Conservation (phyloP, 2,797 vertebrate genomes). For the Esox masquinongy region DNA sequence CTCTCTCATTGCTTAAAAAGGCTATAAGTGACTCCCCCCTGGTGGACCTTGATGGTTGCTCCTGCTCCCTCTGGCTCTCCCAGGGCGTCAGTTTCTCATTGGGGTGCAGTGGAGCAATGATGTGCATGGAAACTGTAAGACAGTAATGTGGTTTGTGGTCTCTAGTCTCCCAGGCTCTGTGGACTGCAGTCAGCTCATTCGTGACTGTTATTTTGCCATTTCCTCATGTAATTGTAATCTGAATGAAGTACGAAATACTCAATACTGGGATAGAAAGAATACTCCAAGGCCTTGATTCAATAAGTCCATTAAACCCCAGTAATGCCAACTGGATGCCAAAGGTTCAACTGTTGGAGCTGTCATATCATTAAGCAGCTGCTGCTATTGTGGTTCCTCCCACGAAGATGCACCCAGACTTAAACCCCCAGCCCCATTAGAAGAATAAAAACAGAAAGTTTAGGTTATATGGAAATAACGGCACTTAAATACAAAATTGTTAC, state of each 20-base stretch:
- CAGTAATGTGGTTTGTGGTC: slow-evolving; percentile 41
- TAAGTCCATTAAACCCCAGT: too few species aligned
- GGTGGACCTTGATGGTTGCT: slow-evolving; percentile 38
- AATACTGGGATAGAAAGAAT: neutral
- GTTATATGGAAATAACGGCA: too few species aligned
- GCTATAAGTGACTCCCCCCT: slow-evolving; percentile 43
- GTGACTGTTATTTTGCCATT: slow-evolving; percentile 43
- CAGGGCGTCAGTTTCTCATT: slow-evolving; percentile 18
- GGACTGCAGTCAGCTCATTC: slow-evolving; percentile 40
- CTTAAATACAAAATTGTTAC: too few species aligned
- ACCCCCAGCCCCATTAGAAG: too few species aligned
- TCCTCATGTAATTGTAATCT: neutral
- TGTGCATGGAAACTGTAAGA: slow-evolving; percentile 54
- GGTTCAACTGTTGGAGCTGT: too few species aligned
- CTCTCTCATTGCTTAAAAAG: too few species aligned
- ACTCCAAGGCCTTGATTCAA: neutral
- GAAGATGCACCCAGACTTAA: too few species aligned
- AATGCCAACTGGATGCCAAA: too few species aligned
- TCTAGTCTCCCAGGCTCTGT: slow-evolving; percentile 25
- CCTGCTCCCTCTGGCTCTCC: slow-evolving; percentile 21
- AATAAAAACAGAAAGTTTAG: too few species aligned
- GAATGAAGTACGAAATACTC: too few species aligned
- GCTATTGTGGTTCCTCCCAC: too few species aligned
- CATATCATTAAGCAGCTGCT: too few species aligned
- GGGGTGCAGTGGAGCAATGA: slow-evolving; percentile 37